Conservation (phyloP, 1,140 invertebrate species). For the Drosophila saltans region DNA sequence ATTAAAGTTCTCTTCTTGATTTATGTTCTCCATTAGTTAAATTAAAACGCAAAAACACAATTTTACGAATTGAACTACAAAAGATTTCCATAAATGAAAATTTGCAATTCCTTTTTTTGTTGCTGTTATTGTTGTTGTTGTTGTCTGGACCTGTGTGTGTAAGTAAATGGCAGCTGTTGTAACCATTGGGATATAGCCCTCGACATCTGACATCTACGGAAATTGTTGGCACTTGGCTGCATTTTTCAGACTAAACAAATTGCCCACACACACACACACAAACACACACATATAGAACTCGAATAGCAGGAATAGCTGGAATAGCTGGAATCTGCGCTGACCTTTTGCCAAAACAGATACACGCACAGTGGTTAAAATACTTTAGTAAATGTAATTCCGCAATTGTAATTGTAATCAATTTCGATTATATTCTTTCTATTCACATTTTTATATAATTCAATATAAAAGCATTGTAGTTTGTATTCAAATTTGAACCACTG, state of each 20-base stretch:
- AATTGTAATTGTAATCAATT: no score
- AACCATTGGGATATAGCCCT: slow-evolving; percentile 16
- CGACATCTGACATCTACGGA: slow-evolving; percentile 29
- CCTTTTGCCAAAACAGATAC: slow-evolving; percentile 20
- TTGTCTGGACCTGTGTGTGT: slow-evolving; percentile 22
- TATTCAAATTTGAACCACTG: background rate
- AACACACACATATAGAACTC: no score
- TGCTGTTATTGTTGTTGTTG: no score
- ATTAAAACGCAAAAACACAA: slow-evolving; percentile 50
- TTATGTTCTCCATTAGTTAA: slow-evolving; percentile 70
- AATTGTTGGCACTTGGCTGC: slow-evolving; percentile 61
- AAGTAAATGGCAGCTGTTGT: slow-evolving; percentile 3
- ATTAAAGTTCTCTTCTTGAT: slow-evolving; percentile 61
- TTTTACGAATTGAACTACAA: slow-evolving; percentile 16
- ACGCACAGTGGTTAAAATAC: background rate
- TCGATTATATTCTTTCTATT: no score
- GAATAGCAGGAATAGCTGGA: slow-evolving; percentile 27
- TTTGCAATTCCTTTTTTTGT: slow-evolving; percentile 23
- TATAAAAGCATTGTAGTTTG: no score
- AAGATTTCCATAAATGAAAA: slow-evolving; percentile 54
- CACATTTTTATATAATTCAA: no score
- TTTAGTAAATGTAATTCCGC: background rate
- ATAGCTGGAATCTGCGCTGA: slow-evolving; percentile 28
- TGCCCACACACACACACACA: slow-evolving; percentile 30
- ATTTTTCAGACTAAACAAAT: slow-evolving; percentile 51